phyloP scores from a whole-genome alignment of 2,888 invertebrate genomes.

The Rhagophthalmus giganteus region DNA sequence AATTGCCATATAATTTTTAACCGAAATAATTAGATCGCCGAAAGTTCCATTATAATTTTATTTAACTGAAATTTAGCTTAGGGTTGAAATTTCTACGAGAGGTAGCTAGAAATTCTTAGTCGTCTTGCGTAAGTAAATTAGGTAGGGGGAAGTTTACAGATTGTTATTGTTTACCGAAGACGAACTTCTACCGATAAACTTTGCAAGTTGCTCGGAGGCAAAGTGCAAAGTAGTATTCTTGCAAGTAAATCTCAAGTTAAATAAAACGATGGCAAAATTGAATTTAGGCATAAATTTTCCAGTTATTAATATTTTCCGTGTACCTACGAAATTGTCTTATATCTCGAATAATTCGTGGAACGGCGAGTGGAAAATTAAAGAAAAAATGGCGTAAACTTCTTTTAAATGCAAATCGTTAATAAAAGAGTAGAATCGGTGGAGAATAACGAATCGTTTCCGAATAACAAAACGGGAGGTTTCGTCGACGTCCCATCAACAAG shows the following conservation, averaged over 20 bases:
- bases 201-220: slow-evolving; percentile 27
- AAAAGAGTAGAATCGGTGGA: background rate
- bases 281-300: background rate
- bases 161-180: slow-evolving; percentile 43
- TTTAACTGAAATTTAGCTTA: background rate
- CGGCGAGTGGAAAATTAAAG: too few relatives aligned
- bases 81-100: background rate
- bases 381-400: too few relatives aligned
- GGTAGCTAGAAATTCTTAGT: slow-evolving; percentile 20
- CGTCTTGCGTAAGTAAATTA: slow-evolving; percentile 31
- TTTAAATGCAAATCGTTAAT: too few relatives aligned
- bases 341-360: too few relatives aligned
- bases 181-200: slow-evolving; percentile 38
- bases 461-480: background rate
- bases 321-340: background rate
- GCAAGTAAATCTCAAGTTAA: slow-evolving; percentile 22
- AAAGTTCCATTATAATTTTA: slow-evolving; percentile 5
- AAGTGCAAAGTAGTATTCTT: slow-evolving; percentile 28
- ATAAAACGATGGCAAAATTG: too few relatives aligned
- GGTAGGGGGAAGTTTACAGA: slow-evolving; percentile 29
- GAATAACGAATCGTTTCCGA: background rate
- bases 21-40: background rate
- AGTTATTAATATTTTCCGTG: background rate
- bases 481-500: slow-evolving; percentile 9
- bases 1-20: background rate